Percentiles rank a stretch among this genome's conserved stretches.
These are phyloP conservation scores for Graphium colonna DNA, from an alignment of 2,888 invertebrate genomes.

Conservation along the genomic window DNA sequence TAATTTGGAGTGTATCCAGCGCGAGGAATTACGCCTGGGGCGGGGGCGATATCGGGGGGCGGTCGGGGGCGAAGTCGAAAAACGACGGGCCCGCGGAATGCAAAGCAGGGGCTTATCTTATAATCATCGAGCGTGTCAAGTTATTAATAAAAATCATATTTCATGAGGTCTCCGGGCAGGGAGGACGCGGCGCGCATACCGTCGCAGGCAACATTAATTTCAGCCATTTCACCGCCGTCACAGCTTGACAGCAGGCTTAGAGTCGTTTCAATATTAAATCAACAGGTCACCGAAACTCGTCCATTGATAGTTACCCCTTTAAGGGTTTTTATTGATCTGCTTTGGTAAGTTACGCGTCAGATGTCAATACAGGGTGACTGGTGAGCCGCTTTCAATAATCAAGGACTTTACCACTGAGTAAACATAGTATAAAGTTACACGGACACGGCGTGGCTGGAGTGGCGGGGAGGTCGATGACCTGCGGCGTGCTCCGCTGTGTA, in stretches of 20 bases:
- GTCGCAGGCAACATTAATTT: conserved; percentile 49
- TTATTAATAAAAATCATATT: conserved; percentile 81
- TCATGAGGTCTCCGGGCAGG: conserved; percentile 56
- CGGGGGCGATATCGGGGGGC: conserved; percentile 46
- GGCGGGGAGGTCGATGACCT: no score
- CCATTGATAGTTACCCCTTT: no score
- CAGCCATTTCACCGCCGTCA: conserved; percentile 35
- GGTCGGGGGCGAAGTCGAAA: conserved; percentile 51
- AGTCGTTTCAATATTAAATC: conserved; percentile 1
- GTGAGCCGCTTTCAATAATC: no score
- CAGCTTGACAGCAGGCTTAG: conserved; percentile 21
- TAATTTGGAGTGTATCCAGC: conserved; percentile 43
- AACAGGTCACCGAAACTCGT: conserved; percentile 33
- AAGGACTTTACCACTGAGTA: no score
- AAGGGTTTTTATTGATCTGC: no score
- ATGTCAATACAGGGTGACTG: no score
- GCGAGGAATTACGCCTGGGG: conserved; percentile 32
- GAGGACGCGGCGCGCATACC: conserved; percentile 62
- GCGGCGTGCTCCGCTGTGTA: no score
- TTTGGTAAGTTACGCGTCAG: no score
- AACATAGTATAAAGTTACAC: no score
- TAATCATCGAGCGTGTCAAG: conserved; percentile 80
- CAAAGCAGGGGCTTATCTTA: conserved; percentile 79
- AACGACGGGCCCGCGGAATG: conserved; percentile 73
- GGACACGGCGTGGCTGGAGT: no score